phyloP scores from a whole-genome alignment of 2,797 vertebrate genomes.

The Cossypha niveicapilla region DNA sequence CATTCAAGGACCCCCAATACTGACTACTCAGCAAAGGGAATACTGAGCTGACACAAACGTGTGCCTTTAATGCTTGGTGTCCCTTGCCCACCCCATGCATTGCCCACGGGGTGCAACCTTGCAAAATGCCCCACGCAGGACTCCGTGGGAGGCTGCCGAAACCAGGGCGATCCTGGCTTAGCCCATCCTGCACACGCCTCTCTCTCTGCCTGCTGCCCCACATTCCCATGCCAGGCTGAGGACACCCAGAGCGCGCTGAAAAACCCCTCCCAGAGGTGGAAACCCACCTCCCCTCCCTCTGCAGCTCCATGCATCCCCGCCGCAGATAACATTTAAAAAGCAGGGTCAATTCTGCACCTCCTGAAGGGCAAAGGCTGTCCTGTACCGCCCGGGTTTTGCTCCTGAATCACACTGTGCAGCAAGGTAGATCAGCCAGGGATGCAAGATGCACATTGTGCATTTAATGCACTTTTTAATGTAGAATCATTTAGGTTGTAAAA shows the following conservation, averaged over 20 bases:
- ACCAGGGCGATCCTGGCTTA: not conserved
- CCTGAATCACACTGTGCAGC: not conserved
- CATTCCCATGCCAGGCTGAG: not conserved
- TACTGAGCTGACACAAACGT: not conserved
- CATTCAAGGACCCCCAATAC: rapidly evolving
- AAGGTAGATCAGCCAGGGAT: rapidly evolving
- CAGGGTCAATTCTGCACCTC: not conserved
- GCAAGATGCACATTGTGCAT: not conserved
- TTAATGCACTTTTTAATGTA: not conserved
- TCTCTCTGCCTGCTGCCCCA: not conserved
- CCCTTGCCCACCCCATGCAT: too few species aligned
- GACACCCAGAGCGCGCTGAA: not conserved
- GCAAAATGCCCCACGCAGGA: not conserved
- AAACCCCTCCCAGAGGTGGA: not conserved
- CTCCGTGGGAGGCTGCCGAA: not conserved
- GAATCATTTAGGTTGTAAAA: rapidly evolving
- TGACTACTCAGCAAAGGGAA: not conserved
- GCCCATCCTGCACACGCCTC: not conserved
- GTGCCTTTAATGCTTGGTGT: not conserved
- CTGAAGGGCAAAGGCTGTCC: not conserved
- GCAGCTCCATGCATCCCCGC: not conserved
- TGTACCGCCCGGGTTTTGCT: not conserved
- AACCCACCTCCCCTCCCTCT: rapidly evolving
- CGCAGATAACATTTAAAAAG: not conserved
- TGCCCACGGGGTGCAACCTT: not conserved